Conservation (phyloP, 53 echinoderm and acorn worm species). For the Henricia sp. region DNA sequence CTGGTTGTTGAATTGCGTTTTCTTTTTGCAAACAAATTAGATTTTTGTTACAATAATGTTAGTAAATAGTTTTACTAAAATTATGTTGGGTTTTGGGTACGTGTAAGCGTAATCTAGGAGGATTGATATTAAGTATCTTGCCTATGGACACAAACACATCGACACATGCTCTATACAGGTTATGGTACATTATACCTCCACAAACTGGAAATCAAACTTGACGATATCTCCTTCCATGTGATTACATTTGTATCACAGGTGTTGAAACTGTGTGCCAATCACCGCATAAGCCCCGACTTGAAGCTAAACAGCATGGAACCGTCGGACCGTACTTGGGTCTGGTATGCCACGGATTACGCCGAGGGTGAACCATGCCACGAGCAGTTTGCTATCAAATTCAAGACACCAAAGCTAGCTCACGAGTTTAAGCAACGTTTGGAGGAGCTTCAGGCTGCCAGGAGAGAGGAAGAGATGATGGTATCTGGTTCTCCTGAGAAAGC, state of each 20-base stretch:
- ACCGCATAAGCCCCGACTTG: constrained; percentile 69
- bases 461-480: constrained; percentile 2
- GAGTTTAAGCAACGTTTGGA: constrained; percentile 75
- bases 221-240: not conserved
- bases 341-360: constrained; percentile 77
- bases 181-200: not conserved
- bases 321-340: constrained; percentile 78
- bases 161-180: not conserved
- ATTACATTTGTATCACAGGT: not conserved
- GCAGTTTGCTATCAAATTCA: constrained; percentile 92
- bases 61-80: no score
- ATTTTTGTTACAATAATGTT: no score
- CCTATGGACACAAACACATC: not conserved
- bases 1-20: no score
- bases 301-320: constrained; percentile 55
- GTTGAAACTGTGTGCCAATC: constrained; percentile 73
- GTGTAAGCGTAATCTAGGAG: no score
- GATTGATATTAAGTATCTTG: not conserved
- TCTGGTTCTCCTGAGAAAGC: not conserved
- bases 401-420: constrained; percentile 69
- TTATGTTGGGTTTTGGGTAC: no score
- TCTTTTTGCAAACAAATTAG: no score
- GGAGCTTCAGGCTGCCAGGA: constrained; percentile 58
- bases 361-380: constrained; percentile 78
- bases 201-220: not conserved